Base-by-base conservation (phyloP, 2,888 invertebrate genomes). In the Leucophenga maculata region DNA sequence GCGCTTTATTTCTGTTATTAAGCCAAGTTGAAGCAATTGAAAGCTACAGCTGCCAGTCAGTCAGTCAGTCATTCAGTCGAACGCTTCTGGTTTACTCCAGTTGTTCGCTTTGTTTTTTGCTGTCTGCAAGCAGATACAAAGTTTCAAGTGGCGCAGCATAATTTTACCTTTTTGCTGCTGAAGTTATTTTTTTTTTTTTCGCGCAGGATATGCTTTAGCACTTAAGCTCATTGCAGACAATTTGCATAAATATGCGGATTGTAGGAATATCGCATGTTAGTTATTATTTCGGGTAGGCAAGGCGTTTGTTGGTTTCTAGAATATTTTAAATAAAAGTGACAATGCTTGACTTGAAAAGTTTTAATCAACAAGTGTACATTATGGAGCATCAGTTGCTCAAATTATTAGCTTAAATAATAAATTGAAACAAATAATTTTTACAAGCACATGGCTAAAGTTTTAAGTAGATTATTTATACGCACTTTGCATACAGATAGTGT, bases 1-100 rank as follows among this genome's bases (percentile, higher is more conserved):
- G 39, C 39, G 39, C 39, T 39, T 39, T 39, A 22, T 22, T 54
- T 54, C 16, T 11, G 22, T 20, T 54, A 22, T 18, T 18, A 32
- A 60, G 39, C 39, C 20, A 60, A 60, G 18, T 60, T 60, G 16
- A 39, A 60, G 32, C 60, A 60, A 60, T 60, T 60, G 60, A 60
- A 60, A 20, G 32, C 39, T 18, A 60, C 39, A 39, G 39, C 39
- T 3, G 32, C 32, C 32, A 32, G 59, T 14, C 60, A 18, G 18
- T 16, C 60, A 60, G 44, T 26, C 8, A 18, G 52, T 26, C 26
- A 26, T 26, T 26, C 26, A 26, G 26, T 26, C 14, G 48, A n/a
- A n/a, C 16, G 16, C 11, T n/a, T 48, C 13, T 14, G 6, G 2
- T 14, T 48, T 48, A 48, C 16, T 48, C 20, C n/a, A n/a, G n/a